A percentile compares a stretch with the other conserved stretches of the same genome.
Conservation (phyloP, 2,113 vertebrate species). For the Rhegmatorhina hoffmannsi region DNA sequence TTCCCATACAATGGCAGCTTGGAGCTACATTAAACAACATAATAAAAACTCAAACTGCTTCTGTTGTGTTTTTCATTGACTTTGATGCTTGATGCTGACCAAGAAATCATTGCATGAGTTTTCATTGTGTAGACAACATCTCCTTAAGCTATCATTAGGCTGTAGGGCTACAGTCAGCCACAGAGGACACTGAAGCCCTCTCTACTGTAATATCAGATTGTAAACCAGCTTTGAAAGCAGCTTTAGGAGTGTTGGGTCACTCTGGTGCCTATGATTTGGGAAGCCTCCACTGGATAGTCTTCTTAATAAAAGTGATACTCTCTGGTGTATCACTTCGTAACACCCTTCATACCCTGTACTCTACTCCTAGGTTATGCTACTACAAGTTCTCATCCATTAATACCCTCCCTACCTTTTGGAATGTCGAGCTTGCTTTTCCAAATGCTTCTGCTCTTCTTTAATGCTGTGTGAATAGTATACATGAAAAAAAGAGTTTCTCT, state of each 20-base stretch:
- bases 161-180: not conserved
- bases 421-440: not conserved
- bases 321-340: not conserved
- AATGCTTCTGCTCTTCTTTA: not conserved
- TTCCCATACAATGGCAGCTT: not conserved
- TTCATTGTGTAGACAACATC: not conserved
- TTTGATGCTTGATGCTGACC: not conserved
- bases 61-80: not conserved
- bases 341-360: rapidly evolving
- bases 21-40: not conserved
- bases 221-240: not conserved
- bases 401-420: not conserved
- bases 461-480: not conserved
- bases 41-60: not conserved
- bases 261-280: not conserved
- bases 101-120: not conserved
- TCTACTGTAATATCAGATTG: not conserved
- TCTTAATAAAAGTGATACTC: not conserved
- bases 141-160: not conserved
- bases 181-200: not conserved
- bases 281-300: not conserved
- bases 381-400: not conserved
- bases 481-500: not conserved
- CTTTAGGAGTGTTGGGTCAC: not conserved
- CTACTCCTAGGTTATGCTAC: not conserved